A percentile compares a stretch with the other conserved stretches of the same genome.
phyloP scores from a whole-genome alignment of 2,888 invertebrate genomes.

The Cryptops parisi region DNA sequence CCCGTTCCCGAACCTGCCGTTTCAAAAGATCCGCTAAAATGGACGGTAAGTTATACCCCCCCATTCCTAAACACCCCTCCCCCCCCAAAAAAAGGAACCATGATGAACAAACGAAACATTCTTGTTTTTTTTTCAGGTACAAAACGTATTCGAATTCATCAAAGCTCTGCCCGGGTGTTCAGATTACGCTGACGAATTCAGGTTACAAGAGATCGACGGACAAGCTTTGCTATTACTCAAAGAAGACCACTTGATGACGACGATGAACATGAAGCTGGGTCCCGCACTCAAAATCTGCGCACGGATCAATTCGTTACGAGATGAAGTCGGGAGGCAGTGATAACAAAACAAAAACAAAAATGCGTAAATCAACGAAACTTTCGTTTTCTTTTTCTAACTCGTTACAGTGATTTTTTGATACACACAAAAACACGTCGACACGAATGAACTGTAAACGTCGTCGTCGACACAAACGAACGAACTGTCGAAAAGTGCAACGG shows the following conservation, averaged over 20 bases:
- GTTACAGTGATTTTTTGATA: too few relatives aligned
- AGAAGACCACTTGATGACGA: conserved; percentile 85
- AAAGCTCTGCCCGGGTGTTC: conserved; percentile 75
- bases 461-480: too few relatives aligned
- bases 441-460: too few relatives aligned
- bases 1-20: conserved; percentile 9
- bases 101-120: too few relatives aligned
- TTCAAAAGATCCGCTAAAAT: conserved; percentile 46
- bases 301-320: conserved; percentile 43
- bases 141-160: conserved; percentile 77
- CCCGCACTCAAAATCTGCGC: conserved; percentile 92
- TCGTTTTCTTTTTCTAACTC: too few relatives aligned
- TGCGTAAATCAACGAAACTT: too few relatives aligned
- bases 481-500: too few relatives aligned
- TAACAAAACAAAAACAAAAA: neutral
- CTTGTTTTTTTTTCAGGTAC: conserved; percentile 42
- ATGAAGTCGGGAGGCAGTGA: conserved; percentile 16
- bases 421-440: too few relatives aligned
- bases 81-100: too few relatives aligned
- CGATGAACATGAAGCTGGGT: conserved; percentile 89
- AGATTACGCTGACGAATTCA: conserved; percentile 87
- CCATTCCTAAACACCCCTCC: neutral
- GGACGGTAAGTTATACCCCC: conserved; percentile 34
- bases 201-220: conserved; percentile 89
- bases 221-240: conserved; percentile 82